Evolutionary conservation across 2,888 invertebrate genomes (phyloP).

Genomic region (Stramonita haemastoma): DNA sequence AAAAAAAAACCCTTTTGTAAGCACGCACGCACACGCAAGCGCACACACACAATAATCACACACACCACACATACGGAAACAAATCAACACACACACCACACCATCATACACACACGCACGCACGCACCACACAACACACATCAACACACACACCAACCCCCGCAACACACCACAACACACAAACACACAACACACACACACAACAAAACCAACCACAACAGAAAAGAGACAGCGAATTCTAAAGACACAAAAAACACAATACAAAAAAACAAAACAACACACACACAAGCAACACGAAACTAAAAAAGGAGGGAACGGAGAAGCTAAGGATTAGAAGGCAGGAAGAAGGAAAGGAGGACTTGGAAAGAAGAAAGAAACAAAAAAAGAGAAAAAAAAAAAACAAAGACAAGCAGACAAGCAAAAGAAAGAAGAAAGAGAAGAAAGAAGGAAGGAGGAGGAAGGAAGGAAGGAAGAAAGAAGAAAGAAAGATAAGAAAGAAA

Average conservation of each 20-base stretch:
- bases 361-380: too few species aligned
- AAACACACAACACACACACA: neutral
- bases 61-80: neutral
- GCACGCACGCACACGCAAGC: constrained; percentile 2
- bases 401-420: too few species aligned
- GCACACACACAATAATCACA: constrained; percentile 26
- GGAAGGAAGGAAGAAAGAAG: too few species aligned
- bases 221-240: neutral
- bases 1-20: neutral
- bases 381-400: too few species aligned
- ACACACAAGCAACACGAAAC: neutral
- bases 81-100: neutral
- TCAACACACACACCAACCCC: neutral
- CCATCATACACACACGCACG: neutral
- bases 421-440: too few species aligned
- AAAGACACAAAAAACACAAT: too few species aligned
- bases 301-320: neutral
- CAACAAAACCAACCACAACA: neutral
- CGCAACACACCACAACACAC: neutral
- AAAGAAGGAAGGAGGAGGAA: too few species aligned
- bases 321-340: neutral
- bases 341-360: too few species aligned
- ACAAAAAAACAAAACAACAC: neutral
- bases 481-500: too few species aligned
- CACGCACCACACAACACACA: neutral